Percentiles rank a stretch among this genome's conserved stretches.
Conservation (phyloP, 2,888 invertebrate genomes). For the Branchipolynoe longqiensis region DNA sequence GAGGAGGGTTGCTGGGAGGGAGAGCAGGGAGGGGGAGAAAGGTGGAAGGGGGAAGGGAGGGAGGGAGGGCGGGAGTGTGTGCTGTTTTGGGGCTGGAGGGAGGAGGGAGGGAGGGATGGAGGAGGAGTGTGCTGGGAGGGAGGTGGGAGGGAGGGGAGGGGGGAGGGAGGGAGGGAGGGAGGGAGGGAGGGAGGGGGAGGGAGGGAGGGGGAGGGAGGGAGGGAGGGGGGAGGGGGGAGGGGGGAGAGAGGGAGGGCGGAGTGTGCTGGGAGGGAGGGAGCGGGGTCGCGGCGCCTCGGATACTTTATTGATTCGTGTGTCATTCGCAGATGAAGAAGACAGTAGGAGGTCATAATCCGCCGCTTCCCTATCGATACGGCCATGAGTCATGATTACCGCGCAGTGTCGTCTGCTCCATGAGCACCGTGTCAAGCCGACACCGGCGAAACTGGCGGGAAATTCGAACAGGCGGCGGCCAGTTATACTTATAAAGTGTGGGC, state of each 20-base stretch:
- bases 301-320: slow-evolving; percentile 51
- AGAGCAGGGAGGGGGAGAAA: no score
- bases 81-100: not conserved
- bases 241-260: not conserved
- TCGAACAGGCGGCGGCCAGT: no score
- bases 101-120: not conserved
- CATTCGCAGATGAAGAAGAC: slow-evolving; percentile 54
- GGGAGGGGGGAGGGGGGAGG: no score
- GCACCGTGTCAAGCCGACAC: not conserved
- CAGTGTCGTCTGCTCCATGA: not conserved
- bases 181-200: no score
- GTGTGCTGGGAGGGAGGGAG: not conserved
- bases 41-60: no score
- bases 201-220: no score
- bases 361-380: slow-evolving; percentile 47
- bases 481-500: no score
- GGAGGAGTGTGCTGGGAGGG: not conserved
- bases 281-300: slow-evolving; percentile 33
- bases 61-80: no score
- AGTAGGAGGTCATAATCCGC: slow-evolving; percentile 49
- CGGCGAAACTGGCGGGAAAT: no score
- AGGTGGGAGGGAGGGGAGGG: no score
- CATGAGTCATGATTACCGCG: slow-evolving; percentile 52
- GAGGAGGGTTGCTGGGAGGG: no score
- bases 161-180: no score